These are phyloP conservation scores for Heliconius ethilla DNA, from an alignment of 2,888 invertebrate genomes.

Conservation along the genomic window DNA sequence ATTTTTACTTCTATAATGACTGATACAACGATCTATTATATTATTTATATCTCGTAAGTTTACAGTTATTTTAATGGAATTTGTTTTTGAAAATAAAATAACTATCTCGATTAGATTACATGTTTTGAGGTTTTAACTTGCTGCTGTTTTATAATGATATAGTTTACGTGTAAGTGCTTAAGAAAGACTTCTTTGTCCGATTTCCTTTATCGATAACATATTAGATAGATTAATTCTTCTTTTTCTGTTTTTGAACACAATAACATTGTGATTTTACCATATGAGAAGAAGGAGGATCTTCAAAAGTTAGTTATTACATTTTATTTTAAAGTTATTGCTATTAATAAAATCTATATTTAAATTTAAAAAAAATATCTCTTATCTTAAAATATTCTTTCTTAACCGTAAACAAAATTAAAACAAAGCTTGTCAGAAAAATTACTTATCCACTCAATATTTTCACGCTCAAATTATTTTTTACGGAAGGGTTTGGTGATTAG, in stretches of 20 bases:
- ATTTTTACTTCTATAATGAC: background rate
- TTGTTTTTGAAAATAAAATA: too few relatives aligned
- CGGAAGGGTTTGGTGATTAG: slow-evolving; percentile 39
- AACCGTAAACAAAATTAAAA: slow-evolving; percentile 22
- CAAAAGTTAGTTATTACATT: too few relatives aligned
- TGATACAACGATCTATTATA: background rate
- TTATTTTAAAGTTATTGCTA: too few relatives aligned
- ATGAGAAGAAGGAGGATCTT: too few relatives aligned
- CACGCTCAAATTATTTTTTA: slow-evolving; percentile 34
- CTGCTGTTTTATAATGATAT: background rate
- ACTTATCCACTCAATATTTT: slow-evolving; percentile 37
- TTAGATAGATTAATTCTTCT: too few relatives aligned
- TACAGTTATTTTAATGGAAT: too few relatives aligned
- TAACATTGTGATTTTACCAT: too few relatives aligned
- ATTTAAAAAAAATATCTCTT: background rate
- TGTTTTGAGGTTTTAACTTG: background rate
- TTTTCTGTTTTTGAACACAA: too few relatives aligned
- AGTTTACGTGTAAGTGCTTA: background rate
- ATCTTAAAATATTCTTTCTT: background rate
- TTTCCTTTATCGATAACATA: too few relatives aligned
- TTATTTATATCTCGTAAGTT: too few relatives aligned
- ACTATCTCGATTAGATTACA: background rate
- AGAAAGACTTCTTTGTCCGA: too few relatives aligned
- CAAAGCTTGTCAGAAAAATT: slow-evolving; percentile 35
- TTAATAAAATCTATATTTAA: background rate